A percentile compares a stretch with the other conserved stretches of the same genome.
phyloP scores from a whole-genome alignment of 2,797 vertebrate genomes.

The Sciurus vulgaris region DNA sequence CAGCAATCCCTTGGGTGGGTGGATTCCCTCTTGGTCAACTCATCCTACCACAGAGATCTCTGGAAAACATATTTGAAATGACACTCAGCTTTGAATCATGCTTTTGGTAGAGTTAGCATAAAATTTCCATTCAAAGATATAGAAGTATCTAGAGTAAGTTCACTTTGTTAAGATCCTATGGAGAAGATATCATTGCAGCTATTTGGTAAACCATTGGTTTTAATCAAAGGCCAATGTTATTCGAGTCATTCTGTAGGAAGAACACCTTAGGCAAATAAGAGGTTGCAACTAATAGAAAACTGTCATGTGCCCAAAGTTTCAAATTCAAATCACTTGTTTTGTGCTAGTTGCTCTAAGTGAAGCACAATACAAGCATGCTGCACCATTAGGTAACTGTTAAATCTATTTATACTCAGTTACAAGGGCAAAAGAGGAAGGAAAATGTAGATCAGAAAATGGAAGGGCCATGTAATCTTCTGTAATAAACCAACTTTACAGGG shows the following conservation, averaged over 20 bases:
- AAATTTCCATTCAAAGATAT: not conserved
- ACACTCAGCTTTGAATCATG: not conserved
- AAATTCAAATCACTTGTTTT: not conserved
- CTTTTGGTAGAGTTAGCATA: not conserved
- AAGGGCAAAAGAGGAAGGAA: not conserved
- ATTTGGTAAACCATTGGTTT: not conserved
- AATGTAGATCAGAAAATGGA: not conserved
- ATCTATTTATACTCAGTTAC: not conserved
- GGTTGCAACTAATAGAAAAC: not conserved
- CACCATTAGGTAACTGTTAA: not conserved
- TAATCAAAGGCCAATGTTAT: not conserved
- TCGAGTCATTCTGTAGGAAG: not conserved
- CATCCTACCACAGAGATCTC: slow-evolving; percentile 1
- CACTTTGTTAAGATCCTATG: not conserved
- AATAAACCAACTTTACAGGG: not conserved
- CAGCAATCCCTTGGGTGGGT: not conserved
- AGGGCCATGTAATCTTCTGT: not conserved
- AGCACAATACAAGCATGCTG: not conserved
- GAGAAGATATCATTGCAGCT: not conserved
- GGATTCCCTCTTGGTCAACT: not conserved
- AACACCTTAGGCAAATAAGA: not conserved
- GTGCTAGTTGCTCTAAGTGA: rapidly evolving
- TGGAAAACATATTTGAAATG: not conserved
- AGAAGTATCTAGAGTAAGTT: not conserved
- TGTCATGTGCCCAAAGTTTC: not conserved